Evolutionary conservation across 2,888 invertebrate species (phyloP).

Genomic region (Nemoura dubitans): DNA sequence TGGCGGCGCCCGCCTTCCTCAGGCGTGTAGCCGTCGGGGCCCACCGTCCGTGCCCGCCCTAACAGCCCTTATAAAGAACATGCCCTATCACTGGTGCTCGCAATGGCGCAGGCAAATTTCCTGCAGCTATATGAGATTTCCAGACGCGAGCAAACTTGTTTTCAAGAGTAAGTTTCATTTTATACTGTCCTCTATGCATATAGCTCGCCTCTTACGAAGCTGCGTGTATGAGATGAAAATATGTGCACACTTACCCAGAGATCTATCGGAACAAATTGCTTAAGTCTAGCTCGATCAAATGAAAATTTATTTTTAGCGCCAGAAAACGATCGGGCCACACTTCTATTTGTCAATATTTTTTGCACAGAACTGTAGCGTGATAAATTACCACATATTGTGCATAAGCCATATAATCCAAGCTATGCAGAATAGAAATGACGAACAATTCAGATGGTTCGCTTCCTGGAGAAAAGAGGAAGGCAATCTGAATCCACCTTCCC

Average conservation of each 20-base stretch:
- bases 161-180: background rate
- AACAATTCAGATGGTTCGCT: background rate
- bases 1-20: background rate
- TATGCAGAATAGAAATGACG: background rate
- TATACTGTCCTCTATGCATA: background rate
- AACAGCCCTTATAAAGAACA: constrained; percentile 7
- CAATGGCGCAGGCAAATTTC: background rate
- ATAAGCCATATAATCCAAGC: background rate
- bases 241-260: background rate
- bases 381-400: background rate
- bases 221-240: background rate
- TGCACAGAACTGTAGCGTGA: background rate
- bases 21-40: background rate
- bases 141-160: background rate
- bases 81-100: background rate
- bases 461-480: background rate
- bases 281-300: background rate
- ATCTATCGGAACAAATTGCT: background rate
- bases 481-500: background rate
- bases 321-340: background rate
- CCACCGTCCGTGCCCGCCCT: background rate
- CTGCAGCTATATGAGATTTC: background rate
- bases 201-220: background rate
- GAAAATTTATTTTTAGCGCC: background rate
- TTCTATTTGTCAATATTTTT: background rate